A percentile compares a stretch with the other conserved stretches of the same genome.
Evolutionary conservation across 2,113 vertebrate genomes (phyloP).

Genomic region (Grus americana): DNA sequence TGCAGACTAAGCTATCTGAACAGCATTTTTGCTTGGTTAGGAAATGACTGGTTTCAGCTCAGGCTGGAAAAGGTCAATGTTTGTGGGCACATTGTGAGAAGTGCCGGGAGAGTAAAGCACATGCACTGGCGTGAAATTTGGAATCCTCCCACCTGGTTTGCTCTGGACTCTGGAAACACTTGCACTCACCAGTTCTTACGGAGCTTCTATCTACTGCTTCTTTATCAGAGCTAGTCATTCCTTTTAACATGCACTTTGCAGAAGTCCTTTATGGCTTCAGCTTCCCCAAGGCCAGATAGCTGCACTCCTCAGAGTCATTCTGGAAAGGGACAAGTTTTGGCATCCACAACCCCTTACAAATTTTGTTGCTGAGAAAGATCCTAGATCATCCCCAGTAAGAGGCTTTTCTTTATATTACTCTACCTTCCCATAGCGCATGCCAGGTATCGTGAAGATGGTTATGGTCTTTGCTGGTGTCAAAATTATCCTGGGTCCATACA

Average conservation of each 20-base stretch:
- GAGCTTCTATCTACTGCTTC: background rate
- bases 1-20: background rate
- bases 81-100: background rate
- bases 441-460: background rate
- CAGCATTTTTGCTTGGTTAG: background rate
- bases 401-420: background rate
- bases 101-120: background rate
- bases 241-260: background rate
- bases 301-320: background rate
- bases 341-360: background rate
- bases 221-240: background rate
- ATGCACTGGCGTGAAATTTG: fast-evolving
- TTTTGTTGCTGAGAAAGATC: background rate
- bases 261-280: background rate
- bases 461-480: background rate
- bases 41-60: background rate
- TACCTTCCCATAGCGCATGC: background rate
- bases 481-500: background rate
- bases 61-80: background rate
- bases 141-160: background rate
- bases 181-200: fast-evolving
- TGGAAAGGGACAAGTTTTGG: background rate
- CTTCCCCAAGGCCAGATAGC: background rate
- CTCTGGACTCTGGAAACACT: background rate
- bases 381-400: background rate